Evolutionary conservation across 2,797 vertebrate genomes (phyloP).

Genomic region (Sebastolobus altivelis): DNA sequence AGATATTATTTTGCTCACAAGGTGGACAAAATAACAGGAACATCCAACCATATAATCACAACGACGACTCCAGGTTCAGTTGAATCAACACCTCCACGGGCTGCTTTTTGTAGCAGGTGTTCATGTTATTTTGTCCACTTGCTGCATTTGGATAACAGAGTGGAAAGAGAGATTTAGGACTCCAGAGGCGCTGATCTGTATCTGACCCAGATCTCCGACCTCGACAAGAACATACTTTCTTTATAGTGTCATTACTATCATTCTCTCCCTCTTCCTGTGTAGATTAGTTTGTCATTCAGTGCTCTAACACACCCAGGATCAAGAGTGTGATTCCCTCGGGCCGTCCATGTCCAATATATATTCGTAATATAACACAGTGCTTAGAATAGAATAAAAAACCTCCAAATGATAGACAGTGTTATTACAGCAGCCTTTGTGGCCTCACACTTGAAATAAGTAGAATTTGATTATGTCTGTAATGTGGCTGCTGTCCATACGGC

Average conservation of each 20-base stretch:
- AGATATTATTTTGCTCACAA: conserved; percentile 1
- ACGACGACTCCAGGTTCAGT: not conserved
- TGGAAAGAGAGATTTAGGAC: not conserved
- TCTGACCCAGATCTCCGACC: conserved; percentile 26
- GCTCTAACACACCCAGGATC: conserved; percentile 47
- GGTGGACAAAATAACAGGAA: not conserved
- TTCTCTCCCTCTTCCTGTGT: conserved; percentile 19
- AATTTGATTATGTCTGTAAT: conserved; percentile 80
- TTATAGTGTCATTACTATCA: conserved; percentile 13
- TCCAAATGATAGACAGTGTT: conserved; percentile 57
- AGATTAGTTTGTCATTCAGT: conserved; percentile 42
- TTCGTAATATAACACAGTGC: conserved; percentile 35
- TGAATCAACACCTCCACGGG: not conserved
- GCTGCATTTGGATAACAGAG: not conserved
- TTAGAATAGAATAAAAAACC: conserved; percentile 16
- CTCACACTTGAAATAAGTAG: conserved; percentile 73
- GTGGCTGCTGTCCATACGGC: conserved; percentile 66
- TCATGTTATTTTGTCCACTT: conserved; percentile 10
- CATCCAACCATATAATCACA: not conserved
- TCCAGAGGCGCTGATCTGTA: conserved; percentile 5
- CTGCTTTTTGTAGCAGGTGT: not conserved
- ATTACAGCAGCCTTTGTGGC: conserved; percentile 64
- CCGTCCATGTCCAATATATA: conserved; percentile 26
- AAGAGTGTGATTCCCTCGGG: conserved; percentile 33
- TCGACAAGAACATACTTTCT: conserved; percentile 22